Percentiles rank a stretch among this genome's conserved stretches.
Conservation (phyloP, 2,888 invertebrate genomes). For the Blastobasis lacticolella region DNA sequence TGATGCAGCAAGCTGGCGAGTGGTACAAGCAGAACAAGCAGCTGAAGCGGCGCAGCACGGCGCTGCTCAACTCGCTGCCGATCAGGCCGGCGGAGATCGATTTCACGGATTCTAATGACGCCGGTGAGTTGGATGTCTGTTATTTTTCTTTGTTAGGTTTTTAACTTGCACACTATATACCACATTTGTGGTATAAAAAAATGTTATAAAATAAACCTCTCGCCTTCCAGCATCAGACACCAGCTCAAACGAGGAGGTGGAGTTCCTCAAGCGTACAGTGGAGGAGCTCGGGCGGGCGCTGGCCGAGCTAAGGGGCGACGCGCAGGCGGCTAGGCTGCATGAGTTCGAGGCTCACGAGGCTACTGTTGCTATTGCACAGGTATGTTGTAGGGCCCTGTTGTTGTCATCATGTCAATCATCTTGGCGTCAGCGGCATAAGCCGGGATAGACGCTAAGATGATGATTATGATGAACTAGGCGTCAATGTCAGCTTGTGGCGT, state of each 20-base stretch:
- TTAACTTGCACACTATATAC: too few relatives aligned
- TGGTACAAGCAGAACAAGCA: conserved; percentile 87
- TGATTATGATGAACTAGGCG: too few relatives aligned
- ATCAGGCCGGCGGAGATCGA: conserved; percentile 60
- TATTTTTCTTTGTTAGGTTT: too few relatives aligned
- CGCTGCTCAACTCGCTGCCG: conserved; percentile 77
- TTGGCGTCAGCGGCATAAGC: not conserved
- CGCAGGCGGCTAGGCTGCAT: conserved; percentile 75
- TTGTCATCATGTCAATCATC: too few relatives aligned
- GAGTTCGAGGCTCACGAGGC: conserved; percentile 83
- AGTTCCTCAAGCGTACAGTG: conserved; percentile 79
- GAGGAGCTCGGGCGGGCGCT: conserved; percentile 77
- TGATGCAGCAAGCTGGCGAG: conserved; percentile 79
- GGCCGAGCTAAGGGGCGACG: conserved; percentile 78
- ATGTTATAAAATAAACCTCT: too few relatives aligned
- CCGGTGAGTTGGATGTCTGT: conserved; percentile 32
- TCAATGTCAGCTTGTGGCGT: too few relatives aligned
- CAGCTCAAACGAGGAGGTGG: conserved; percentile 76
- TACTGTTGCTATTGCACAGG: conserved; percentile 71
- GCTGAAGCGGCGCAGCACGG: conserved; percentile 79
- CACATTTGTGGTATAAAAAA: too few relatives aligned
- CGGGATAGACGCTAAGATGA: too few relatives aligned
- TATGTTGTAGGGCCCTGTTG: conserved; percentile 16
- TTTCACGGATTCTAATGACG: conserved; percentile 57
- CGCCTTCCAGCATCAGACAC: conserved; percentile 55